A percentile compares a stretch with the other conserved stretches of the same genome.
Conservation (phyloP, 2,797 vertebrate genomes). For the Cirrhinus molitorella region DNA sequence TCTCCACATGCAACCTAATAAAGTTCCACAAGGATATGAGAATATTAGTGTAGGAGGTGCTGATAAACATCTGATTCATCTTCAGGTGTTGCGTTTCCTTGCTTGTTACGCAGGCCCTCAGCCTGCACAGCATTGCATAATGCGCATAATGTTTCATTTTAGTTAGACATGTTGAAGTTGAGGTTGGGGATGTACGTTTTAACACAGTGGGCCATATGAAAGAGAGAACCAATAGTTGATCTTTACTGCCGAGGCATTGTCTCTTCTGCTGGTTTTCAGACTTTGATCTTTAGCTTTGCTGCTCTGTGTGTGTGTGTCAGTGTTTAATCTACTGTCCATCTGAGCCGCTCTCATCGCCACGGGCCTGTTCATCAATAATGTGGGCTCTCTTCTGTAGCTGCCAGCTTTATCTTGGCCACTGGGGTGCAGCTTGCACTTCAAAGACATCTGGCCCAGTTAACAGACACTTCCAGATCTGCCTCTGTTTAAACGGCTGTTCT, state of each 20-base stretch:
- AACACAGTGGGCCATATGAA: neutral
- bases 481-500: constrained; percentile 10
- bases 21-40: constrained; percentile 3
- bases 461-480: constrained; percentile 17
- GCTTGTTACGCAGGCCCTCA: neutral
- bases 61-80: neutral
- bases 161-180: neutral
- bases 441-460: constrained; percentile 51
- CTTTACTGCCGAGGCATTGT: constrained; percentile 5
- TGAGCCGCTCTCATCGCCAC: constrained; percentile 29
- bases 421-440: constrained; percentile 39
- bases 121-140: neutral
- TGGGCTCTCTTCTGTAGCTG: constrained; percentile 36
- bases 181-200: neutral
- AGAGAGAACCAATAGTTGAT: constrained; percentile 20
- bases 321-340: constrained; percentile 50
- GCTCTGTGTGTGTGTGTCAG: constrained; percentile 28
- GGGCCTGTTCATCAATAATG: constrained; percentile 50
- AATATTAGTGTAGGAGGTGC: neutral
- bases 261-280: constrained; percentile 7
- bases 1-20: neutral
- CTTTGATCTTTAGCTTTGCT: constrained; percentile 40
- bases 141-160: neutral
- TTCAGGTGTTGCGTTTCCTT: neutral
- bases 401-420: constrained; percentile 39